Base-by-base conservation (phyloP, 2,888 invertebrate genomes). In the Mythimna albipuncta region DNA sequence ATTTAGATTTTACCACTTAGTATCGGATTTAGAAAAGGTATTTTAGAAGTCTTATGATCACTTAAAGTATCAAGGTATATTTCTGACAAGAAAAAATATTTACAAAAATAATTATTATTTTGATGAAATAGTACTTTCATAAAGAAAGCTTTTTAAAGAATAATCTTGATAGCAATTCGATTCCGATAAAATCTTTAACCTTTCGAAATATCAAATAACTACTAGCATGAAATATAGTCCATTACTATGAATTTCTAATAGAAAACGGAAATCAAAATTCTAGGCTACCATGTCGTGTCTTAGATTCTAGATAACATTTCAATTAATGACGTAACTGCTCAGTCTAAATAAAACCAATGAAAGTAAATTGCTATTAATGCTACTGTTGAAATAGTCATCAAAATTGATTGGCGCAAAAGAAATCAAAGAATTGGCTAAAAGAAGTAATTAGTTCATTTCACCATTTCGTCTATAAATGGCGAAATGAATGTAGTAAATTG, bases 181-280 rank as follows among this genome's bases (percentile, higher is more conserved):
- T 44, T 35, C 16, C 26, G 19, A 57, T 21, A 16, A 50, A 41
- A 50, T 52, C 2, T 35, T 21, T 21, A 13, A 1, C 44, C 44
- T 50, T 75, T 75, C 26, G 7, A 41, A 55, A 35, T 19, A 38
- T 52, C 6, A 63, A 32, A 57, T 32, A 21, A 69, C 6, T 4
- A 64, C 32, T n/a, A 38, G 59, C n/a, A 19, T 21, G 32, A 62
- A 54, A 77, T 61, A 62, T 50, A 78, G 54, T 55, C 55, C 54
- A 66, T 75, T 64, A 64, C 35, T 64, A 57, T 58, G 38, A 61
- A 47, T 72, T 81, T 81, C 69, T 65, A 76, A 74, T 71, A 70
- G 65, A 76, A 76, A 79, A 79, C 75, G 76, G 81, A 83, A 74
- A 79, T 69, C 32, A 57, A 35, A 64, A 35, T 81, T 83, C 73